A percentile compares a stretch with the other conserved stretches of the same genome.
Evolutionary conservation across 2,797 vertebrate genomes (phyloP).

Genomic region (Chelmon rostratus): DNA sequence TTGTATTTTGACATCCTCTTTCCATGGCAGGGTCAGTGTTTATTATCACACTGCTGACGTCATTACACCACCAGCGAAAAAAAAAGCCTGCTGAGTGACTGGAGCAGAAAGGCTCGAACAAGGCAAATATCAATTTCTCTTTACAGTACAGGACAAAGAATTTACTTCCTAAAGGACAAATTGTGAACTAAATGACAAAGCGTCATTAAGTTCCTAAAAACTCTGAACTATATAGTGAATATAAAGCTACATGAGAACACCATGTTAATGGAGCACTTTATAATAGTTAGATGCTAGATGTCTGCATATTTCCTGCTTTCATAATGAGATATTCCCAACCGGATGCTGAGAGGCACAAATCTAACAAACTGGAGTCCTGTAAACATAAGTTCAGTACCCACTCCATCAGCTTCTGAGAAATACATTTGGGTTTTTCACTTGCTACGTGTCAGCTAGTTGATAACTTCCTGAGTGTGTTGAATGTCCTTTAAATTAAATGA

Average conservation of each 20-base stretch:
- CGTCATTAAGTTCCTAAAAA: neutral
- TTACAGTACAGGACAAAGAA: neutral
- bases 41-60: slow-evolving; percentile 59
- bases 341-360: neutral
- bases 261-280: neutral
- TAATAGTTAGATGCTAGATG: neutral
- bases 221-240: neutral
- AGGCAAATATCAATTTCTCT: slow-evolving; percentile 10
- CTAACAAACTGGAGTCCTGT: no score
- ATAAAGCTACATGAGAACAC: neutral
- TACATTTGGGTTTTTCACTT: no score
- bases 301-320: neutral
- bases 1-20: slow-evolving; percentile 43
- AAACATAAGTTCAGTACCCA: no score
- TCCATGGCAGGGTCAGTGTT: slow-evolving; percentile 47
- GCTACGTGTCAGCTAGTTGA: no score
- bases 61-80: slow-evolving; percentile 55
- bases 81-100: slow-evolving; percentile 48
- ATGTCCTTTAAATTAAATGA: no score
- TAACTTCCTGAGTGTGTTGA: no score
- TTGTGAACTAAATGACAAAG: neutral
- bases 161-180: neutral
- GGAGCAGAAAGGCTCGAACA: slow-evolving; percentile 1
- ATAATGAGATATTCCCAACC: neutral
- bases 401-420: no score